Percentiles rank a stretch among this genome's conserved stretches.
phyloP scores from a whole-genome alignment of 2,888 invertebrate genomes.

The Sminthurides aquaticus region DNA sequence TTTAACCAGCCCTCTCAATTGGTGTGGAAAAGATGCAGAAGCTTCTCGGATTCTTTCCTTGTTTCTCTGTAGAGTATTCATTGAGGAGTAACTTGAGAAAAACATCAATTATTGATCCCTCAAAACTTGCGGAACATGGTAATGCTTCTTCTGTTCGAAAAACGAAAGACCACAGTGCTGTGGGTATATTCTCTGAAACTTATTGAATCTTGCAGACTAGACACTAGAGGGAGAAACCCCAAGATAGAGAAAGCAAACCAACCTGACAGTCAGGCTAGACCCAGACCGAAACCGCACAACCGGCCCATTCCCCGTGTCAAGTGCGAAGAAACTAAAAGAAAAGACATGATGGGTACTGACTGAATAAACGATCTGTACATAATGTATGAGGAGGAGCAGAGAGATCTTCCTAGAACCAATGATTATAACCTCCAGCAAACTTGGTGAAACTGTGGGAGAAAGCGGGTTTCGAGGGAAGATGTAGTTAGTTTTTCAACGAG shows the following conservation, averaged over 20 bases:
- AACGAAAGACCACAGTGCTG: slow-evolving; percentile 15
- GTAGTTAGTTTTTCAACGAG: no score
- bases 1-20: no score
- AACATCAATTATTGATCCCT: slow-evolving; percentile 30
- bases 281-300: neutral
- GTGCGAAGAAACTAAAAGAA: neutral
- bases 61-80: neutral
- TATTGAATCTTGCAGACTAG: neutral
- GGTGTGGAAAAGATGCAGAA: no score
- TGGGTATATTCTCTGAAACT: neutral
- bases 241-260: neutral
- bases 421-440: neutral
- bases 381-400: neutral
- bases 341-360: neutral
- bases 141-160: slow-evolving; percentile 27
- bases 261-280: neutral
- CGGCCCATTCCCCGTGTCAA: no score
- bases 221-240: neutral
- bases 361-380: neutral
- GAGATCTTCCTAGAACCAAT: neutral
- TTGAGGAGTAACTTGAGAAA: slow-evolving; percentile 4
- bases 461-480: no score
- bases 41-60: neutral
- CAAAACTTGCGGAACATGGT: slow-evolving; percentile 21
- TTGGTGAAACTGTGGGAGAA: neutral